These are phyloP conservation scores for Orthosia cruda DNA, from an alignment of 2,888 invertebrate species.

Conservation along the genomic window DNA sequence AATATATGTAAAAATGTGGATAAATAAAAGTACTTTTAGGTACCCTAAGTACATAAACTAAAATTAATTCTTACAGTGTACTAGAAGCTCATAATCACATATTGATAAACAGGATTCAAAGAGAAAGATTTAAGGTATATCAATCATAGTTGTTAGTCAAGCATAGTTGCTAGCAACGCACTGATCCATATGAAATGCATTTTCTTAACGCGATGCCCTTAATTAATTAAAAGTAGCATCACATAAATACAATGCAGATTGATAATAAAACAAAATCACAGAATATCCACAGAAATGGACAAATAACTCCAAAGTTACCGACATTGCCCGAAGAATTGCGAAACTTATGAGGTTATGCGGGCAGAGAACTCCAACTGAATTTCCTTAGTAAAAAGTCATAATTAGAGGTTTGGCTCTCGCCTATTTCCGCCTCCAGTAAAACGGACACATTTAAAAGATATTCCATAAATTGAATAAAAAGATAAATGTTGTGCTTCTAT, in stretches of 20 bases:
- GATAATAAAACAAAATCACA: not conserved
- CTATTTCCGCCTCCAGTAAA: too few relatives aligned
- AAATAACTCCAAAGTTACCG: too few relatives aligned
- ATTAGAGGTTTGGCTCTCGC: too few relatives aligned
- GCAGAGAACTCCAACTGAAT: too few relatives aligned
- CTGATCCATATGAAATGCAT: not conserved
- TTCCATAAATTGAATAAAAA: too few relatives aligned
- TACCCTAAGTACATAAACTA: not conserved
- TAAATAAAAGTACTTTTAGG: too few relatives aligned
- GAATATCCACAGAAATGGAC: not conserved
- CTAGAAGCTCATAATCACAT: not conserved
- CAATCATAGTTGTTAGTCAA: not conserved
- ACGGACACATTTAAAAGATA: too few relatives aligned
- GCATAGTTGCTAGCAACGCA: not conserved
- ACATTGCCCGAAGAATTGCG: too few relatives aligned
- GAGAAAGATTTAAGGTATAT: not conserved
- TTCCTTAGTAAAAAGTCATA: too few relatives aligned
- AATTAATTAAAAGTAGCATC: constrained; percentile 17
- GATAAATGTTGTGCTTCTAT: too few relatives aligned
- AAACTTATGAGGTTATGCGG: too few relatives aligned
- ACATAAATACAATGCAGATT: not conserved
- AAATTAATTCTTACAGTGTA: not conserved
- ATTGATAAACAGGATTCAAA: not conserved
- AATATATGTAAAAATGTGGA: too few relatives aligned
- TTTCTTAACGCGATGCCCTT: not conserved